Evolutionary conservation across 2,113 vertebrate genomes (phyloP).

Genomic region (Platanista minor): DNA sequence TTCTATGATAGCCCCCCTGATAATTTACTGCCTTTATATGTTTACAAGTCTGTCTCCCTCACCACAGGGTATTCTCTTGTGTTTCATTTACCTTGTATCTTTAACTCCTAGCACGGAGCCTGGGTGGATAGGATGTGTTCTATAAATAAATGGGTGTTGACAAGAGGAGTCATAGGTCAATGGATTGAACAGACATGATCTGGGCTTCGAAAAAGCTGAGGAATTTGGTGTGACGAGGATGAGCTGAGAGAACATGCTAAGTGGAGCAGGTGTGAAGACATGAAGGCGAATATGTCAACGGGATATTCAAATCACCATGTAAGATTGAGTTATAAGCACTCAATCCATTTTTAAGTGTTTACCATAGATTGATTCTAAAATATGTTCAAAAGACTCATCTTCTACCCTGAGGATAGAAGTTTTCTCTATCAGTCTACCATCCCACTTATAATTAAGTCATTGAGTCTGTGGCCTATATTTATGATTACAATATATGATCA

Average conservation of each 20-base stretch:
- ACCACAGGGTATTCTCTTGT: neutral
- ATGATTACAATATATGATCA: slow-evolving; percentile 79
- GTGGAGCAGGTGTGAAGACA: neutral
- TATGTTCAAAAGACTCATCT: slow-evolving; percentile 64
- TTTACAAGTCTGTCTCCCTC: neutral
- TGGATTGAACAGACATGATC: neutral
- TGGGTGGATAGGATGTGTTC: neutral
- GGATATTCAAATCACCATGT: neutral
- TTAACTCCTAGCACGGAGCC: neutral
- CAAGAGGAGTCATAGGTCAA: neutral
- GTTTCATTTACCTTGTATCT: neutral
- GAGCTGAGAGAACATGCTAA: neutral
- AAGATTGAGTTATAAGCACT: slow-evolving; percentile 32
- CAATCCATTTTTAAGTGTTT: slow-evolving; percentile 46
- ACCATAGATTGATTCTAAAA: slow-evolving; percentile 31
- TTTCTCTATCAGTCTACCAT: slow-evolving; percentile 78
- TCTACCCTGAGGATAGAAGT: slow-evolving; percentile 35
- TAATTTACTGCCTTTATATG: neutral
- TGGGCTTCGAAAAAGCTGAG: neutral
- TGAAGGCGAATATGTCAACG: neutral
- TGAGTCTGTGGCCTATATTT: slow-evolving; percentile 74
- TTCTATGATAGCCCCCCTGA: neutral
- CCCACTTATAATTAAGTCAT: slow-evolving; percentile 80
- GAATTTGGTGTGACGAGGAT: neutral
- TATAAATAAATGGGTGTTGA: neutral